Evolutionary conservation across 2,797 vertebrate genomes (phyloP), one percentile per base, ranked within the genome.

Genomic region (Cossypha caffra): DNA sequence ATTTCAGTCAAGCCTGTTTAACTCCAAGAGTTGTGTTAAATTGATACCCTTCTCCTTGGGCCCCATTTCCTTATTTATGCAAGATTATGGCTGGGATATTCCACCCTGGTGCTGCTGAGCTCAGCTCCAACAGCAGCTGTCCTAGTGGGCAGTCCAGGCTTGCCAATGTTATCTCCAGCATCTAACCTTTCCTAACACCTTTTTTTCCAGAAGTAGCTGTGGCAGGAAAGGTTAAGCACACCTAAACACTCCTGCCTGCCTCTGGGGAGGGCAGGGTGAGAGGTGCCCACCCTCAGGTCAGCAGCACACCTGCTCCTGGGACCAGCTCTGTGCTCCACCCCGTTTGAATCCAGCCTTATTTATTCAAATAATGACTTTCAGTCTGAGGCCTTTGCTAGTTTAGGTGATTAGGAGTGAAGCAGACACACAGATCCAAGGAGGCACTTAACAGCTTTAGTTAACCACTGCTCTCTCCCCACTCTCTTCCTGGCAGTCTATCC

Each of bases 161-260:
- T 84, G 51, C 71, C 88, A 69, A 7, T 0, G 4, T 38, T 86
- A 86, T 52, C 85, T 75, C 33, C 69, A 69, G 43, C 72, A 88
- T 69, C 85, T 80, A 67, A 90, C 42, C 84, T 92, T 84, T 58
- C 31, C 29, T 45, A 87, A 38, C 38, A 42, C 66, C 74, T 67
- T 89, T 45, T 45, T 91, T 68, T 40, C 54, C 74, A 82, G 61
- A 47, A 61, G 75, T 45, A 74, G 71, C 37, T 31, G 52, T 33
- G 63, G 72, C 78, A 90, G 61, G 63, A 72, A 83, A 88, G 85
- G 87, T 91, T 94, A 93, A 96, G 68, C 68, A 88, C 61, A 64
- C 72, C 50, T 91, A 71, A 88, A 63, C 45, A 63, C 42, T 52
- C 28, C 10, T 29, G 24, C 63, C n/a, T 86, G 78, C 68, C 77